Percentiles rank a stretch among this genome's conserved stretches.
Evolutionary conservation across 2,797 vertebrate species (phyloP).

Genomic region (Florisuga fusca): DNA sequence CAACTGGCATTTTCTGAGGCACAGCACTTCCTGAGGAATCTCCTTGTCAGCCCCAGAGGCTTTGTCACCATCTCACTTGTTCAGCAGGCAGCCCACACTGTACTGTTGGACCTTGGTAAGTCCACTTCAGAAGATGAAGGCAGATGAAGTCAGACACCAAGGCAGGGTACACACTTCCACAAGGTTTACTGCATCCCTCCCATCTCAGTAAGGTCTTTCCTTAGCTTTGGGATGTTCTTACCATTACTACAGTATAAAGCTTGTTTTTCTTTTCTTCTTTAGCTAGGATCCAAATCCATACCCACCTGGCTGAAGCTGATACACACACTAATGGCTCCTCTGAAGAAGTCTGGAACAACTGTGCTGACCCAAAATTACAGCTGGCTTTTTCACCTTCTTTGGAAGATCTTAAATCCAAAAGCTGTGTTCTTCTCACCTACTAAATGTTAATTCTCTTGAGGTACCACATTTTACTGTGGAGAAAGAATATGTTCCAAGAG

Average conservation of each 20-base stretch:
- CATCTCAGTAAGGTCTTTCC: neutral
- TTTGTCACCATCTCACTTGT: neutral
- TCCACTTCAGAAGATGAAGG: neutral
- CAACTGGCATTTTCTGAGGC: slow-evolving; percentile 37
- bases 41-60: neutral
- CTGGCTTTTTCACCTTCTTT: neutral
- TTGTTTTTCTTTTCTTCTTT: neutral
- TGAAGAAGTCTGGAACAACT: neutral
- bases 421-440: neutral
- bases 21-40: neutral
- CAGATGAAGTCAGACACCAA: neutral
- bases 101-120: neutral
- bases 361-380: neutral
- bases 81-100: neutral
- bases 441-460: neutral
- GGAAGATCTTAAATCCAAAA: neutral
- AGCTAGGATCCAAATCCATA: neutral
- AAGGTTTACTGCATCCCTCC: neutral
- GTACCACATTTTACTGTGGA: neutral
- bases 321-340: neutral
- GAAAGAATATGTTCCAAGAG: neutral
- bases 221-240: neutral
- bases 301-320: neutral
- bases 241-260: neutral
- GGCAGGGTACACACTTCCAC: neutral